Percentiles rank a stretch among this genome's conserved stretches.
phyloP scores from a whole-genome alignment of 2,888 invertebrate species.

The Andrena hattorfiana region DNA sequence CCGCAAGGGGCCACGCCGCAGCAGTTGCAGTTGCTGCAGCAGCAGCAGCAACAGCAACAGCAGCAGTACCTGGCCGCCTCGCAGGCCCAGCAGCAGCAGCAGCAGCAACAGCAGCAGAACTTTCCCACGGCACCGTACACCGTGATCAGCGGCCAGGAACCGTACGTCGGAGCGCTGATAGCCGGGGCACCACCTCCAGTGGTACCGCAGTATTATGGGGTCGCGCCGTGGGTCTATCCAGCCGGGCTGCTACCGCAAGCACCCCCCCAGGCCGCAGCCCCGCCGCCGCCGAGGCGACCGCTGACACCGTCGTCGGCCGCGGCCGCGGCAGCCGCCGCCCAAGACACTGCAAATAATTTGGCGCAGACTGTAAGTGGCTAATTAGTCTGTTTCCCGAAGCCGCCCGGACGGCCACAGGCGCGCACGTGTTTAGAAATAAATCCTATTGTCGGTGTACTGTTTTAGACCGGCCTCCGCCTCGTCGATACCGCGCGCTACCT shows the following conservation, averaged over 20 bases:
- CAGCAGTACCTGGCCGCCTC: slow-evolving; percentile 88
- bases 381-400: slow-evolving; percentile 38
- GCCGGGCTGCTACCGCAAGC: slow-evolving; percentile 90
- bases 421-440: slow-evolving; percentile 63
- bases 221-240: slow-evolving; percentile 97
- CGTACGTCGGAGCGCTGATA: slow-evolving; percentile 93
- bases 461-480: neutral
- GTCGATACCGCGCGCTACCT: neutral
- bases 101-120: slow-evolving; percentile 92
- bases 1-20: slow-evolving; percentile 88
- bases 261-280: slow-evolving; percentile 87
- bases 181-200: slow-evolving; percentile 88
- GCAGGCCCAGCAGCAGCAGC: slow-evolving; percentile 91
- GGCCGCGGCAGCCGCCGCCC: slow-evolving; percentile 88
- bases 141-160: slow-evolving; percentile 93
- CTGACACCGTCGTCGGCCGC: slow-evolving; percentile 91
- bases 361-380: slow-evolving; percentile 83
- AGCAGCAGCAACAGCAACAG: slow-evolving; percentile 89
- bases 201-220: slow-evolving; percentile 96
- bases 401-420: neutral
- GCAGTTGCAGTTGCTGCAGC: slow-evolving; percentile 88
- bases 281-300: slow-evolving; percentile 88
- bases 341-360: slow-evolving; percentile 85
- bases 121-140: slow-evolving; percentile 94
- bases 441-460: slow-evolving; percentile 48